Conservation (phyloP, 2,888 invertebrate genomes). For the Epinotia ramella region DNA sequence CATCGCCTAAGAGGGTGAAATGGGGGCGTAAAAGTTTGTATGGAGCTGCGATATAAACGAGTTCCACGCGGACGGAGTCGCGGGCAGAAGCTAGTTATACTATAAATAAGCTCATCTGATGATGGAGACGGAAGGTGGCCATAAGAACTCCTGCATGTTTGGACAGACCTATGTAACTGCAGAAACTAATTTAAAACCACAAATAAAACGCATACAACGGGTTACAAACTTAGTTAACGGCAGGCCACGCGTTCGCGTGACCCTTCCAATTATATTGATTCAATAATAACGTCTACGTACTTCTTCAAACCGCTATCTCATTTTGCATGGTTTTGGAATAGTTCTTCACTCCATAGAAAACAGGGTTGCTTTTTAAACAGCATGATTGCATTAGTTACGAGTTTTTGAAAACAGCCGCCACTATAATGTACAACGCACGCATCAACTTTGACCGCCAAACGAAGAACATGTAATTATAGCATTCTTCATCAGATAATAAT, state of each 20-base stretch:
- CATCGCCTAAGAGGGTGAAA: too few relatives aligned
- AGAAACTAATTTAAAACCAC: slow-evolving; percentile 10
- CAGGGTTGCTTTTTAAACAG: neutral
- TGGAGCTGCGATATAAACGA: too few relatives aligned
- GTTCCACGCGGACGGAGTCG: too few relatives aligned
- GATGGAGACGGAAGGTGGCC: too few relatives aligned
- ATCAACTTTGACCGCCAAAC: slow-evolving; percentile 12
- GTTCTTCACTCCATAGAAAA: neutral
- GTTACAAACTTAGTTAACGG: neutral
- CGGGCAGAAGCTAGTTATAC: too few relatives aligned
- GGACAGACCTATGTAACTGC: neutral
- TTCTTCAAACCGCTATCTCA: neutral
- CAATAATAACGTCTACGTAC: slow-evolving; percentile 3
- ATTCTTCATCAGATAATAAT: too few relatives aligned
- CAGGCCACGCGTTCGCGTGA: slow-evolving; percentile 32
- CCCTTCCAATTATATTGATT: slow-evolving; percentile 33
- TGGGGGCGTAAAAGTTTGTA: too few relatives aligned
- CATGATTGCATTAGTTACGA: neutral
- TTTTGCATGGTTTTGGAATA: neutral
- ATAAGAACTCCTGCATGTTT: too few relatives aligned
- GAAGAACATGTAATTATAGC: slow-evolving; percentile 2
- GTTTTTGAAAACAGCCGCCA: neutral
- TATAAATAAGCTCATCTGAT: too few relatives aligned
- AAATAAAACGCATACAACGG: slow-evolving; percentile 14
- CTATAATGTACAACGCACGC: neutral